Evolutionary conservation across 2,113 vertebrate genomes (phyloP).

Genomic region (Gambusia holbrooki): DNA sequence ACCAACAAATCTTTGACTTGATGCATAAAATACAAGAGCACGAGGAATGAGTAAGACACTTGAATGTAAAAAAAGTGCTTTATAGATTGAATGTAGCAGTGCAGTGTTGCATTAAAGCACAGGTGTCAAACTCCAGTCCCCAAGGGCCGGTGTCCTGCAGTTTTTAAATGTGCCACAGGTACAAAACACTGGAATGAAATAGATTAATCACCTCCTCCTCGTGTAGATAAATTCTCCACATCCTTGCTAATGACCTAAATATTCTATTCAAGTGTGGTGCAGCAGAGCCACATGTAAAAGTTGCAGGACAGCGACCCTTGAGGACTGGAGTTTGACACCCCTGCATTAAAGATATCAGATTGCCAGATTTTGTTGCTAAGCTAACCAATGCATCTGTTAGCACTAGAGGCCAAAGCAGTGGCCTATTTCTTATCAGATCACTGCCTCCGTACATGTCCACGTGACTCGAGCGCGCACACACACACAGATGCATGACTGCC

Average conservation of each 20-base stretch:
- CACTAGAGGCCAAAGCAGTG: slow-evolving; percentile 2
- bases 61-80: too few relatives aligned
- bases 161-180: too few relatives aligned
- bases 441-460: slow-evolving; percentile 5
- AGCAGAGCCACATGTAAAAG: too few relatives aligned
- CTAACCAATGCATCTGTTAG: slow-evolving; percentile 11
- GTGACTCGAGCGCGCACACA: neutral
- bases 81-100: neutral
- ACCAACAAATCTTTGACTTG: neutral
- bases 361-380: slow-evolving; percentile 31
- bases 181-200: too few relatives aligned
- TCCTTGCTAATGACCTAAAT: too few relatives aligned
- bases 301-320: too few relatives aligned
- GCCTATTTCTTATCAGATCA: slow-evolving; percentile 40
- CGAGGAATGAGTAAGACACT: neutral
- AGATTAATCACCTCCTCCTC: too few relatives aligned
- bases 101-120: neutral
- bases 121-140: too few relatives aligned
- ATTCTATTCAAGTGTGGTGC: too few relatives aligned
- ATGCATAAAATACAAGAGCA: neutral
- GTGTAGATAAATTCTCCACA: too few relatives aligned
- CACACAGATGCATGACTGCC: slow-evolving; percentile 10
- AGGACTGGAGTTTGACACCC: too few relatives aligned
- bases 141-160: too few relatives aligned
- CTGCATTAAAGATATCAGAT: slow-evolving; percentile 18